Conservation (phyloP, 2,797 vertebrate species). For the Dermochelys coriacea region DNA sequence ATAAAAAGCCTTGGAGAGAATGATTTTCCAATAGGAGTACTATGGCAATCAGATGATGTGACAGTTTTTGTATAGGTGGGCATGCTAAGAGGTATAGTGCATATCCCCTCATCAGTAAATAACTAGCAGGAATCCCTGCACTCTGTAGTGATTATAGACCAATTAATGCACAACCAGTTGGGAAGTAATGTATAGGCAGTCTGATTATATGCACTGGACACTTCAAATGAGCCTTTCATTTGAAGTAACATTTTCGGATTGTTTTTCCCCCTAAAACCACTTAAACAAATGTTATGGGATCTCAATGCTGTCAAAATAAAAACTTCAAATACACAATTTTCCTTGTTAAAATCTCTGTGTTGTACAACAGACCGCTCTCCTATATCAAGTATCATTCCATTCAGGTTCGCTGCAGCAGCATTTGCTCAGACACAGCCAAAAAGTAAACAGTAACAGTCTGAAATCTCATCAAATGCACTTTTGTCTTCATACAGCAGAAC, state of each 20-base stretch:
- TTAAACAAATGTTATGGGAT: constrained; percentile 10
- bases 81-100: not conserved
- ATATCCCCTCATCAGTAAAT: not conserved
- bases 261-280: not conserved
- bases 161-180: not conserved
- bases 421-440: constrained; percentile 43
- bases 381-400: not conserved
- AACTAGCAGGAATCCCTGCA: not conserved
- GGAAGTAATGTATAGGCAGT: not conserved
- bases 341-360: not conserved
- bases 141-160: not conserved
- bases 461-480: constrained; percentile 17
- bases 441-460: constrained; percentile 14
- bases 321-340: not conserved
- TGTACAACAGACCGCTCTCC: not conserved
- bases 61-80: not conserved
- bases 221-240: not conserved
- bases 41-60: not conserved
- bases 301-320: constrained; percentile 12
- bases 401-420: not conserved
- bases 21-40: not conserved
- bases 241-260: constrained; percentile 8
- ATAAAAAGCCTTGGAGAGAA: constrained; percentile 1
- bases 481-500: constrained; percentile 27
- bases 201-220: not conserved